phyloP scores from a whole-genome alignment of 1,140 invertebrate genomes.

The Platyscapa corneri region DNA sequence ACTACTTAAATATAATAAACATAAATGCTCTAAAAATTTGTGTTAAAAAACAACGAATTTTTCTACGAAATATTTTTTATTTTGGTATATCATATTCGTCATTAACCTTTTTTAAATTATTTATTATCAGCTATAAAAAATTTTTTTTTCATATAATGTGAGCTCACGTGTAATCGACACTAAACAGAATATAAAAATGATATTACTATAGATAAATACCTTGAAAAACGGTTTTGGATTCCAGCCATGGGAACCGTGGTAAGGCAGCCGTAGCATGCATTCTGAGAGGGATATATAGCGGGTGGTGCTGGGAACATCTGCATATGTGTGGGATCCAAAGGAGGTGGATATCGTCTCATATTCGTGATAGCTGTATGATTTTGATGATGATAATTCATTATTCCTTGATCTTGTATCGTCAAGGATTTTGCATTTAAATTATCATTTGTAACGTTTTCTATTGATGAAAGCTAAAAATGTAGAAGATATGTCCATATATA shows the following conservation, averaged over 20 bases:
- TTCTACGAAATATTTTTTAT: no score
- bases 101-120: no score
- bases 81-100: no score
- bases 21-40: no score
- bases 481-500: no score
- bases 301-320: conserved; percentile 69
- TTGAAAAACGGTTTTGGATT: conserved; percentile 69
- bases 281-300: conserved; percentile 67
- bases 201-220: conserved; percentile 55
- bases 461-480: conserved; percentile 57
- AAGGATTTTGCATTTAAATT: conserved; percentile 63
- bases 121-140: no score
- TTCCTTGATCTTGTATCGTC: conserved; percentile 65
- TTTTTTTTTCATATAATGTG: no score
- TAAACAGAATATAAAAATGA: not conserved
- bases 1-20: no score
- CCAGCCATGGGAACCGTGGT: conserved; percentile 66
- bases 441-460: conserved; percentile 61
- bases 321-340: conserved; percentile 66
- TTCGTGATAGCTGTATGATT: conserved; percentile 64
- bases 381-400: conserved; percentile 66
- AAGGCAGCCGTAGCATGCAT: conserved; percentile 68
- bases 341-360: conserved; percentile 69
- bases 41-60: no score
- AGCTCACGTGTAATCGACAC: not conserved